Conservation (phyloP, 2,113 vertebrate species). For the Callaeas wilsoni region DNA sequence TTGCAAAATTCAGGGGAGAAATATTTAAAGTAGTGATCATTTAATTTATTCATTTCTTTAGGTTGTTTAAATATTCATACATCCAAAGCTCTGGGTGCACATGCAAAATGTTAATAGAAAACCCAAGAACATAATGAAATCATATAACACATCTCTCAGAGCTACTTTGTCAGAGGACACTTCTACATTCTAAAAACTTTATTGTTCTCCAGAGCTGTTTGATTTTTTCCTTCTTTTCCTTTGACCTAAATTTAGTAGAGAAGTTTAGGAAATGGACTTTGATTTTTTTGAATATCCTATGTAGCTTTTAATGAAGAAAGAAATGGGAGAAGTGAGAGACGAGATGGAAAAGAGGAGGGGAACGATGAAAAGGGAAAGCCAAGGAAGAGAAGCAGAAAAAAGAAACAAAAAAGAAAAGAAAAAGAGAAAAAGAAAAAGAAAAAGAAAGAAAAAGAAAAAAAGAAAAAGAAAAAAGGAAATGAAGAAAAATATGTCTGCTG, state of each 20-base stretch:
- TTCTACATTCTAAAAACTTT: background rate
- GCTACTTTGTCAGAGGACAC: background rate
- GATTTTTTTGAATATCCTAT: background rate
- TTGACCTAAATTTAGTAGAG: background rate
- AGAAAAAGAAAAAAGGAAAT: too few species aligned
- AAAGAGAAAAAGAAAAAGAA: accelerated
- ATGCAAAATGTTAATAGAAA: constrained; percentile 9
- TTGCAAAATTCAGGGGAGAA: background rate
- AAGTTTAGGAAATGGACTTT: background rate
- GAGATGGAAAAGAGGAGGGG: background rate
- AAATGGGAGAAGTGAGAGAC: background rate
- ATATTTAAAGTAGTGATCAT: background rate
- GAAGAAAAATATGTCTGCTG: accelerated
- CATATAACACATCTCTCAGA: background rate
- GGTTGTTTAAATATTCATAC: background rate
- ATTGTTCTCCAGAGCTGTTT: background rate
- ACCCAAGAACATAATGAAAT: background rate
- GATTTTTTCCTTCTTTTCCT: background rate
- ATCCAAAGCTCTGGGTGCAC: background rate
- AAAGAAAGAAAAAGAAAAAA: too few species aligned
- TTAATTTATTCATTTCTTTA: background rate
- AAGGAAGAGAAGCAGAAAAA: background rate
- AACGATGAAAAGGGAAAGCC: background rate
- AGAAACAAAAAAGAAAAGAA: accelerated
- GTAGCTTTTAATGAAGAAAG: background rate